Evolutionary conservation across 2,888 invertebrate species (phyloP), one percentile per base, ranked within the genome.

Genomic region (Coleophora deauratella): DNA sequence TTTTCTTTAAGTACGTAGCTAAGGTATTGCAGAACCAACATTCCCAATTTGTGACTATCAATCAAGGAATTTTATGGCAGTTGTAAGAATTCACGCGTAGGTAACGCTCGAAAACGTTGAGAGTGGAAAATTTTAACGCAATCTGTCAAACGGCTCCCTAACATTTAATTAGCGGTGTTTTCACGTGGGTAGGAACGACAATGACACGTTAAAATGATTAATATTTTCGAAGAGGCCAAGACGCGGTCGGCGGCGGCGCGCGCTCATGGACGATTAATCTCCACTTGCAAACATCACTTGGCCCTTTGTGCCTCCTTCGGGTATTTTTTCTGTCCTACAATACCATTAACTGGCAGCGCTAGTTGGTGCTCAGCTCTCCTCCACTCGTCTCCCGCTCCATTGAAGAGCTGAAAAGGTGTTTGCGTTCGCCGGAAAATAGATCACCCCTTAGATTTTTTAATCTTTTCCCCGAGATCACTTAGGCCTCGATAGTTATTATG

Each of bases 361-460:
- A 84, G 85, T 85, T 81, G 78, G 77, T 74, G 59, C 67, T 65
- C 64, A n/a, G n/a, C 67, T 57, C 59, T 66, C 66, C 62, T 66
- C 63, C 66, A 63, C 66, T 73, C 55, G 62, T 73, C 64, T 62
- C 72, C 76, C 75, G 70, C 68, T 64, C 81, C 62, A 77, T 84
- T 84, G 78, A 82, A 72, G 73, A 72, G 71, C 77, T 86, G 77
- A 86, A 86, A 75, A 86, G 86, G 85, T 86, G 86, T 86, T 86
- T 86, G 72, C 86, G 85, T 69, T 71, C 64, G 58, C 69, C 66
- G 67, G 72, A 80, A 82, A 84, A 82, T 79, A 77, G 78, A 75
- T 73, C 70, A 70, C 82, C 84, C 85, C 80, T 79, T 71, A 63
- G 57, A 62, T 76, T 76, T 77, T 73, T 69, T 65, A 72, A 73